Evolutionary conservation across 2,888 invertebrate species (phyloP), one percentile per base, ranked within the genome.

Genomic region (Lithophane semibrunnea): DNA sequence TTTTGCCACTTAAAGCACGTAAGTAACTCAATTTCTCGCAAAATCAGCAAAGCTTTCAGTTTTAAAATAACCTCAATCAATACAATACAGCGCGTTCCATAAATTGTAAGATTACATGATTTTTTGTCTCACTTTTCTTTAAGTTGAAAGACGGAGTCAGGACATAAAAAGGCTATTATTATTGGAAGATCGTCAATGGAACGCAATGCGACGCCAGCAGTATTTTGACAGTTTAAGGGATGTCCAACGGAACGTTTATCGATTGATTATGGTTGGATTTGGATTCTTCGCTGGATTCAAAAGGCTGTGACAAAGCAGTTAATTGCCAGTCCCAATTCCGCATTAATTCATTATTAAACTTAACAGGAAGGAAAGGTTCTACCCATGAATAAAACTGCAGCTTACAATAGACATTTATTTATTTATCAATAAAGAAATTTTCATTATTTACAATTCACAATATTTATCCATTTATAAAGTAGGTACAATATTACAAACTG

Each of bases 391-490:
- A 56, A 84, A 79, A 85, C 65, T 52, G 10, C 69, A 58, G 10
- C 12, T 61, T 77, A 80, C 76, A 86, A 84, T 86, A 86, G 78
- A 84, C 83, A 84, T 84, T 87, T 86, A 88, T 87, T 86, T 87
- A 87, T 86, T 88, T 80, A 84, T 81, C 72, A 86, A 81, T 88
- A 85, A 81, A 88, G 88, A 84, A 77, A 75, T 84, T 88, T 79
- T 82, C 24, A 85, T 72, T 88, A 88, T 88, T 86, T 88, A 88
- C 86, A 88, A 76, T 80, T 85, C 79, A 76, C 82, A 84, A 82
- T 86, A 82, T 77, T 79, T 75, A 52, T 73, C 42, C 21, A 75
- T 64, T 73, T 69, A 70, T 73, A 58, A 73, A 66, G 70, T 86
- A 83, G 58, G 56, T 76, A 83, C 77, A 80, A 67, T 80, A 67